Evolutionary conservation across 2,113 vertebrate species (phyloP).

Genomic region (Platichthys stellatus): DNA sequence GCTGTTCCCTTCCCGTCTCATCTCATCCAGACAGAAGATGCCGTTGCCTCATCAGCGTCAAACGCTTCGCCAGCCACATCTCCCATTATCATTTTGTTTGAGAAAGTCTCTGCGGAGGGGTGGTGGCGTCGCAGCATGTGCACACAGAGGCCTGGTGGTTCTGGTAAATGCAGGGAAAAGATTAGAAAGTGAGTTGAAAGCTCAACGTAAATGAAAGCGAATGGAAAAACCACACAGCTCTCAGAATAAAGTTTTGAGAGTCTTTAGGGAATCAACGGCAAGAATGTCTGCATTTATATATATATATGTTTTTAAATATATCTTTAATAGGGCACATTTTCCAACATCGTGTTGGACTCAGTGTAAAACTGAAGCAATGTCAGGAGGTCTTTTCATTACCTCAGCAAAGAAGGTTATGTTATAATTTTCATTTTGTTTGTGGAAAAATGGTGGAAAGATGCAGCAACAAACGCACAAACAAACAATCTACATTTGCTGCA

Average conservation of each 20-base stretch:
- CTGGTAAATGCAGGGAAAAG: constrained; percentile 25
- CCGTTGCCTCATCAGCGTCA: constrained; percentile 32
- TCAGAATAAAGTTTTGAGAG: constrained; percentile 43
- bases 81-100: constrained; percentile 47
- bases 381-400: no score
- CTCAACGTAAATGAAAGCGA: constrained; percentile 45
- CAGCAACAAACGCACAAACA: not conserved
- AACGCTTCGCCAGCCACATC: constrained; percentile 29
- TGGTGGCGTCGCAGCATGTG: not conserved
- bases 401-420: no score
- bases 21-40: constrained; percentile 28
- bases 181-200: constrained; percentile 33
- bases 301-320: constrained; percentile 1
- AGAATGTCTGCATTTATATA: constrained; percentile 34
- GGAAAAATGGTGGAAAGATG: no score
- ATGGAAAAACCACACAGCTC: constrained; percentile 58
- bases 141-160: not conserved
- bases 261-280: constrained; percentile 28
- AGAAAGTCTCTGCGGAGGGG: not conserved
- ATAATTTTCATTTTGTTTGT: no score
- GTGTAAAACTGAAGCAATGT: no score
- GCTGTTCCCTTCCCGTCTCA: constrained; percentile 39
- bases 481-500: not conserved
- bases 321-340: constrained; percentile 5
- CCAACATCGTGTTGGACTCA: not conserved